Evolutionary conservation across 2,797 vertebrate genomes (phyloP).

Genomic region (Cyclura pinguis): DNA sequence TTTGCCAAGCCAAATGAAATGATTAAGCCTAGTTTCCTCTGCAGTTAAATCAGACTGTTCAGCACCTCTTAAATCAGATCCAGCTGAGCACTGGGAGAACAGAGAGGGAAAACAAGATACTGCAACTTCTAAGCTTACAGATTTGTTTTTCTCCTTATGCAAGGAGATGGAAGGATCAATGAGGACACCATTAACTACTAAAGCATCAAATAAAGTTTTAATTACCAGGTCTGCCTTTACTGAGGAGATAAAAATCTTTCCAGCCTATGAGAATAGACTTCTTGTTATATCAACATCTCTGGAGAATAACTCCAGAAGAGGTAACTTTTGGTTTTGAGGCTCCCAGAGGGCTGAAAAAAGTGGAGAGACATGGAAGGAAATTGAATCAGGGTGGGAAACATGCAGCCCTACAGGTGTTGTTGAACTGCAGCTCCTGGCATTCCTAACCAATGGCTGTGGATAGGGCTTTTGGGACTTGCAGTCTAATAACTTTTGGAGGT

Average conservation of each 20-base stretch:
- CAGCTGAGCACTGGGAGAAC: background rate
- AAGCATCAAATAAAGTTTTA: background rate
- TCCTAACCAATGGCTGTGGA: too few species aligned
- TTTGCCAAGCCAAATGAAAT: constrained; percentile 7
- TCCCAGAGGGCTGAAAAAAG: background rate
- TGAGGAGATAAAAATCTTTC: constrained; percentile 8
- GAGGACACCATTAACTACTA: background rate
- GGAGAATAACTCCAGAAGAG: background rate
- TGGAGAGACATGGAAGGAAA: background rate
- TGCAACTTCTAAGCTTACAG: background rate
- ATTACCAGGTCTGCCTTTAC: background rate
- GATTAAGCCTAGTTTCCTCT: constrained; percentile 3
- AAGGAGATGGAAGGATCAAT: background rate
- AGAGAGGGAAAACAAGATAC: background rate
- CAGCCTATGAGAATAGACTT: background rate
- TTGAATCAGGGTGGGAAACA: background rate
- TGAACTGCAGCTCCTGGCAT: too few species aligned
- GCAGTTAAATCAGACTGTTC: background rate
- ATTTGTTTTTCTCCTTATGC: constrained; percentile 3
- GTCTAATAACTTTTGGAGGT: too few species aligned
- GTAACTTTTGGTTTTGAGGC: background rate
- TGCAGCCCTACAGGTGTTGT: too few species aligned
- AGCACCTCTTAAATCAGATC: background rate
- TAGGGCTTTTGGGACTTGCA: too few species aligned
- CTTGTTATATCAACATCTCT: background rate